Base-by-base conservation (phyloP, 2,797 vertebrate species). In the Podarcis siculus region DNA sequence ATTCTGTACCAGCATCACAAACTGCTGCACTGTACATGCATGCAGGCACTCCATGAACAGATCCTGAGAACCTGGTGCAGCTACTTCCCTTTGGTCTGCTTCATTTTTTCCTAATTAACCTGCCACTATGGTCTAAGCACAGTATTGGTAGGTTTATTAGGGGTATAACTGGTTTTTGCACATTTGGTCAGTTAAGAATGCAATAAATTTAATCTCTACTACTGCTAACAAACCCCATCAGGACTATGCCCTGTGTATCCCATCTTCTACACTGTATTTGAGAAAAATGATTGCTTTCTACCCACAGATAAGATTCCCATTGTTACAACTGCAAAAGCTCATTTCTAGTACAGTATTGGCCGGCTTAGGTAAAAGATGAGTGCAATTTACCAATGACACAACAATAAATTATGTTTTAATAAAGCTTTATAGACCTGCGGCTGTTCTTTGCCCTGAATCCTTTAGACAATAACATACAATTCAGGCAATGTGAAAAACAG, bases 401-500 rank as follows among this genome's bases (percentile, higher is more conserved):
- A 71, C 1, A 55, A 9, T 61, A 82, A 77, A 84, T 79, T 82
- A 82, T 19, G 12, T 39, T 82, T 84, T 90, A 9, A n/a, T 83
- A 71, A 78, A 86, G 8, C 71, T 80, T 87, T 91, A 94, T 88
- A 91, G 80, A 93, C 92, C 91, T 89, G 42, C 64, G 89, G 42
- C 66, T 90, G 49, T 85, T 88, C 23, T 0, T 71, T 92, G 86
- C 55, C 78, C 83, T 88, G 66, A 82, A 25, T 55, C 89, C 80
- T 86, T 82, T 55, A 55, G 49, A 55, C 49, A 55, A 55, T 55
- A 55, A 55, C 49, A 55, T 35, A 78, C 5, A 12, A 0, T 23
- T 30, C 77, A 91, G 79, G 82, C 88, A 93, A 93, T 95, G 88
- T 80, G 86, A 89, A 76, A 89, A 91, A 93, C n/a, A 87, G 69